These are phyloP conservation scores for rat (Rattus norvegicus) DNA, from an alignment of 2,113 vertebrate genomes.

Conservation along the genomic window DNA sequence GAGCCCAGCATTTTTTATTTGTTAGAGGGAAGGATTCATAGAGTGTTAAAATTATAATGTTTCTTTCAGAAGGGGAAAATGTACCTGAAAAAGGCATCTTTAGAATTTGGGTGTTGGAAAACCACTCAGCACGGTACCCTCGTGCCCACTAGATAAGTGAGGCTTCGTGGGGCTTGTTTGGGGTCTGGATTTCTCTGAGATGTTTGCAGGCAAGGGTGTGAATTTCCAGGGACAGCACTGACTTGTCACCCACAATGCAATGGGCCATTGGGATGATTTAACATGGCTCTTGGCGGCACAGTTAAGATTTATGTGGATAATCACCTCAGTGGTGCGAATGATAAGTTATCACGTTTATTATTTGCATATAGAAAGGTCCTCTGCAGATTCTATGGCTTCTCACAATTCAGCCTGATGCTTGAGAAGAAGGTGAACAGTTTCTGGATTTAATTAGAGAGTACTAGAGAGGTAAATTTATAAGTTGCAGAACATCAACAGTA, in stretches of 20 bases:
- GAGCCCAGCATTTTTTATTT: not conserved
- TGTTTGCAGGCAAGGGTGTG: not conserved
- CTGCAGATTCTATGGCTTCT: constrained; percentile 36
- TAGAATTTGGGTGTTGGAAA: not conserved
- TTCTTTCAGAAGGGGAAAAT: not conserved
- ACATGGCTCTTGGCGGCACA: not conserved
- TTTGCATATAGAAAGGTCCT: constrained; percentile 70
- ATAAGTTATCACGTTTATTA: constrained; percentile 67
- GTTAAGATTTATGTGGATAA: constrained; percentile 71
- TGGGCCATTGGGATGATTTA: constrained; percentile 30
- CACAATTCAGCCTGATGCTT: constrained; percentile 51
- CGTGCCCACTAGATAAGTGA: rapidly evolving
- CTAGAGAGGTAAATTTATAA: constrained; percentile 48
- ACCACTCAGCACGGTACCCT: not conserved
- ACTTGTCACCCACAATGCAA: constrained; percentile 54
- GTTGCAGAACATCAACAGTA: constrained; percentile 25
- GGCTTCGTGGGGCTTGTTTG: not conserved
- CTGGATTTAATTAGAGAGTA: constrained; percentile 61
- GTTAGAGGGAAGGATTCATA: not conserved
- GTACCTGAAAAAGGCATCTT: not conserved
- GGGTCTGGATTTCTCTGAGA: not conserved
- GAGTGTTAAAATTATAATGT: not conserved
- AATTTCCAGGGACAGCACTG: constrained; percentile 25
- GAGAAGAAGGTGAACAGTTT: constrained; percentile 36
- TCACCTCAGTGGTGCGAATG: constrained; percentile 46